Evolutionary conservation across 2,888 invertebrate genomes (phyloP), one percentile per base, ranked within the genome.

Genomic region (Matsumyia berberina): DNA sequence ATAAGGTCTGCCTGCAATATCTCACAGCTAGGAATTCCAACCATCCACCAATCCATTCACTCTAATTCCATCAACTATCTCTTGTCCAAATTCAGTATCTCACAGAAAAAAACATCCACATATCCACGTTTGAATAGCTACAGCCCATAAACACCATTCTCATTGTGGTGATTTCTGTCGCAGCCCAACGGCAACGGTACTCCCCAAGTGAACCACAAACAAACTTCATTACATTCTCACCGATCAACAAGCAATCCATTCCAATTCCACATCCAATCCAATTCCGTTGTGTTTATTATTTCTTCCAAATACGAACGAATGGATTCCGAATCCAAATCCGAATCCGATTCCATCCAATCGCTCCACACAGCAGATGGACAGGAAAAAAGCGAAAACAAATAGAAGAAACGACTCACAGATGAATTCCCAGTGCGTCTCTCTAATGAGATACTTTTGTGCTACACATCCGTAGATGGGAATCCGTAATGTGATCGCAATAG

Each of bases 391-490:
- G n/a, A n/a, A n/a, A n/a, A n/a, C n/a, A 39, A 1, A 62, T 0
- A 37, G 8, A 9, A 7, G 49, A 49, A 69, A 12, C 19, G 11
- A 31, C 9, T 35, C 55, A 39, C 64, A 77, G 69, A 70, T 29
- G 80, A 60, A 66, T 85, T 85, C 74, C 79, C 69, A 74, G 39
- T 58, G 74, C 74, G 79, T 74, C 73, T 46, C 66, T 57, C 58
- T 80, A 85, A 85, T 85, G 74, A 85, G 85, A 70, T 85, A 80
- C 80, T 70, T 85, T 74, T 76, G 53, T 70, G 85, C 70, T 80
- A 80, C 66, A 76, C 42, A 85, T 85, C 70, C 80, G 74, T 70
- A 85, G 80, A 85, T 80, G 85, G 80, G 60, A 76, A 80, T 76
- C 69, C 66, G 80, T 70, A 80, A 60, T 76, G 80, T 70, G 70